Evolutionary conservation across 2,888 invertebrate species (phyloP).

Genomic region (Cryptops parisi): DNA sequence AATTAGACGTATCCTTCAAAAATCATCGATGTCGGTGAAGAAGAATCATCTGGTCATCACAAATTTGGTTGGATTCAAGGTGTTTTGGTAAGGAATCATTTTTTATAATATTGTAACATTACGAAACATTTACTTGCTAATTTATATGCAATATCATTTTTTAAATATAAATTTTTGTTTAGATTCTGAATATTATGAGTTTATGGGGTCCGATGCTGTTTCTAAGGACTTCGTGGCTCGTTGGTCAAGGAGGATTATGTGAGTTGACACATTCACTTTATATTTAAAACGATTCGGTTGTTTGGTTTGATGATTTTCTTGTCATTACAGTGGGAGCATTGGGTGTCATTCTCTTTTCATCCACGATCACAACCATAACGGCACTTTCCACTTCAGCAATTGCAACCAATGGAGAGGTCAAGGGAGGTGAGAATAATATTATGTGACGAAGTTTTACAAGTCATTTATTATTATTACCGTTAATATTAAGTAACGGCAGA

Average conservation of each 20-base stretch:
- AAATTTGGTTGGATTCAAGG: slow-evolving; percentile 86
- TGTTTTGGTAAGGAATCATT: slow-evolving; percentile 66
- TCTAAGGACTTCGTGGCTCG: slow-evolving; percentile 17
- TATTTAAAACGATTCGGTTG: too few relatives aligned
- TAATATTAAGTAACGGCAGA: slow-evolving; percentile 87
- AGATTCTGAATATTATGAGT: slow-evolving; percentile 17
- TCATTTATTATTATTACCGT: slow-evolving; percentile 73
- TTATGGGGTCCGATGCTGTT: slow-evolving; percentile 19
- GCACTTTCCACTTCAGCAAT: slow-evolving; percentile 49
- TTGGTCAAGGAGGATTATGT: slow-evolving; percentile 19
- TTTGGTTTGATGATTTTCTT: too few relatives aligned
- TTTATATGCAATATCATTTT: slow-evolving; percentile 1
- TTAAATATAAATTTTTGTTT: background rate
- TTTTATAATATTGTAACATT: background rate
- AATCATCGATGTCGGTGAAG: too few relatives aligned
- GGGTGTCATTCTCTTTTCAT: slow-evolving; percentile 63
- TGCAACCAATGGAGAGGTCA: slow-evolving; percentile 90
- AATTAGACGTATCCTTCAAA: too few relatives aligned
- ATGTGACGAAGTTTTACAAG: slow-evolving; percentile 57
- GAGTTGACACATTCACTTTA: background rate
- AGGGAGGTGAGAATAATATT: slow-evolving; percentile 61
- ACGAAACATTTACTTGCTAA: background rate
- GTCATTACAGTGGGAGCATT: slow-evolving; percentile 43
- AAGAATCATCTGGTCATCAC: slow-evolving; percentile 38
- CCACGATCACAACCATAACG: slow-evolving; percentile 71